Conservation (phyloP, 1,140 invertebrate species). For the Oppia nitens region DNA sequence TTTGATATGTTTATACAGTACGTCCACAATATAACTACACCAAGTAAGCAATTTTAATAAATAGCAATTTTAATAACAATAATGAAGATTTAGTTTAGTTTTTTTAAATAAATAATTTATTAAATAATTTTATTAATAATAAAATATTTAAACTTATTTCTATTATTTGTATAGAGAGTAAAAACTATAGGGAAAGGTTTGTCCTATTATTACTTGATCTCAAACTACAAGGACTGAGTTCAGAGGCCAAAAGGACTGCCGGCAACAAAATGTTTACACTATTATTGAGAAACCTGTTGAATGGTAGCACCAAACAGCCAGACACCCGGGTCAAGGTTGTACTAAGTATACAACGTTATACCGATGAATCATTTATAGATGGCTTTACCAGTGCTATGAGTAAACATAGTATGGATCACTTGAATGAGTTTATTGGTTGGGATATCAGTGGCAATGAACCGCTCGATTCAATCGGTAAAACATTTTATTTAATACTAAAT, state of each 20-base stretch:
- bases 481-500: too few species aligned
- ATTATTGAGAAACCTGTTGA: conserved; percentile 19
- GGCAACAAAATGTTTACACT: conserved; percentile 17
- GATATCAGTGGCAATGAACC: conserved; percentile 20
- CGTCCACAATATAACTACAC: conserved; percentile 16
- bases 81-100: too few species aligned
- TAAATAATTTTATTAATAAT: too few species aligned
- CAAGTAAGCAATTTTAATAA: too few species aligned
- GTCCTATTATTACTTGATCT: conserved; percentile 19
- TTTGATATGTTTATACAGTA: conserved; percentile 18
- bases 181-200: conserved; percentile 11
- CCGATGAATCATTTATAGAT: conserved; percentile 16
- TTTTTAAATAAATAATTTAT: too few species aligned
- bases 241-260: conserved; percentile 14
- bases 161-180: too few species aligned
- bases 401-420: neutral
- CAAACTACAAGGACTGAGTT: conserved; percentile 16
- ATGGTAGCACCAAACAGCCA: too few species aligned
- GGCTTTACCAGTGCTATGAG: conserved; percentile 14
- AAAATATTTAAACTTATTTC: too few species aligned
- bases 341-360: conserved; percentile 12
- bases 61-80: too few species aligned
- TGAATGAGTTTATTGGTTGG: conserved; percentile 15
- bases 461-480: conserved; percentile 9
- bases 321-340: conserved; percentile 1